Conservation (phyloP, 2,888 invertebrate species). For the Panzeria rudis region DNA sequence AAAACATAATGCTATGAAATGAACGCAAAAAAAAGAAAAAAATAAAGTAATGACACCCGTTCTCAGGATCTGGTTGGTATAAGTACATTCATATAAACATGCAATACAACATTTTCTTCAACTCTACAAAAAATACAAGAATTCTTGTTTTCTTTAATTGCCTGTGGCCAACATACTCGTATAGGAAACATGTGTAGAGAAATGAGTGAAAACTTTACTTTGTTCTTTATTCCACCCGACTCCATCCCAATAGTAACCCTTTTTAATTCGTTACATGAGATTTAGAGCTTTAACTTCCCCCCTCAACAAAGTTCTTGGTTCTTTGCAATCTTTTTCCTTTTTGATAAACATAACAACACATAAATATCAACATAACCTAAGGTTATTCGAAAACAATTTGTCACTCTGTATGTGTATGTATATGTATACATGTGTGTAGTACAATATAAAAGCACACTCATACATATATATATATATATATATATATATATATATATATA, state of each 20-base stretch:
- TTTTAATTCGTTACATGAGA: slow-evolving; percentile 5
- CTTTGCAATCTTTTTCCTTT: slow-evolving; percentile 49
- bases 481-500: neutral
- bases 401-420: slow-evolving; percentile 35
- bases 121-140: slow-evolving; percentile 13
- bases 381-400: slow-evolving; percentile 72
- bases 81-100: neutral
- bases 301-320: slow-evolving; percentile 1
- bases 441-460: neutral
- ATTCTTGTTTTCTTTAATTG: slow-evolving; percentile 35
- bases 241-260: neutral
- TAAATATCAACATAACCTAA: slow-evolving; percentile 68
- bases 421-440: neutral
- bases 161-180: slow-evolving; percentile 14
- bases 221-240: slow-evolving; percentile 8
- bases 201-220: slow-evolving; percentile 27
- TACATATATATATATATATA: neutral
- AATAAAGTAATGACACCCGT: neutral
- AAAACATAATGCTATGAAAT: slow-evolving; percentile 24
- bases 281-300: neutral
- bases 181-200: neutral
- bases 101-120: slow-evolving; percentile 7
- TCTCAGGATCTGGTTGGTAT: neutral
- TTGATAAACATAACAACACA: slow-evolving; percentile 59
- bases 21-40: slow-evolving; percentile 8